Conservation (phyloP, 2,797 vertebrate genomes). For the Pterois miles region DNA sequence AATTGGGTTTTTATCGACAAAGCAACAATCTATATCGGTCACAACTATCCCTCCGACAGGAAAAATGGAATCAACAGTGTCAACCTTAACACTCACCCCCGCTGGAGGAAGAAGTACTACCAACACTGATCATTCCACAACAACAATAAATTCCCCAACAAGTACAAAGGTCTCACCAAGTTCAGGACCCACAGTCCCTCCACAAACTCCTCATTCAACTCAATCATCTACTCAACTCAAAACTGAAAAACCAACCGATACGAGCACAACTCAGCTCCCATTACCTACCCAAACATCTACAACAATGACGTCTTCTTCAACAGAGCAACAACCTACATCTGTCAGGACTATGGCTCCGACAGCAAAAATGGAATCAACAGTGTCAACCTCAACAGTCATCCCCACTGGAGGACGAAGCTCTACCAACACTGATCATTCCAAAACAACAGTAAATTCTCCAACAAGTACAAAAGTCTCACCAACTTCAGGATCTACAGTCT, state of each 20-base stretch:
- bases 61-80: background rate
- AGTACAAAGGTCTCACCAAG: fast-evolving
- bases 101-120: background rate
- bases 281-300: background rate
- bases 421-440: background rate
- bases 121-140: background rate
- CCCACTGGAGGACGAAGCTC: background rate
- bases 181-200: background rate
- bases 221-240: background rate
- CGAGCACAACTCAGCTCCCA: background rate
- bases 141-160: background rate
- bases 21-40: background rate
- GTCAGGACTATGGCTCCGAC: background rate
- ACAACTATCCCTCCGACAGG: background rate
- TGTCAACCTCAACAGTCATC: background rate
- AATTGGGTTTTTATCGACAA: background rate
- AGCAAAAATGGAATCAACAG: background rate
- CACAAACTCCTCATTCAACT: background rate
- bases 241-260: background rate
- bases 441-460: background rate
- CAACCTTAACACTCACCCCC: background rate
- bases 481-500: background rate
- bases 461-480: background rate
- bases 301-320: background rate
- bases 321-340: background rate